Conservation (phyloP, 2,113 vertebrate species). For the Actenoides hombroni region DNA sequence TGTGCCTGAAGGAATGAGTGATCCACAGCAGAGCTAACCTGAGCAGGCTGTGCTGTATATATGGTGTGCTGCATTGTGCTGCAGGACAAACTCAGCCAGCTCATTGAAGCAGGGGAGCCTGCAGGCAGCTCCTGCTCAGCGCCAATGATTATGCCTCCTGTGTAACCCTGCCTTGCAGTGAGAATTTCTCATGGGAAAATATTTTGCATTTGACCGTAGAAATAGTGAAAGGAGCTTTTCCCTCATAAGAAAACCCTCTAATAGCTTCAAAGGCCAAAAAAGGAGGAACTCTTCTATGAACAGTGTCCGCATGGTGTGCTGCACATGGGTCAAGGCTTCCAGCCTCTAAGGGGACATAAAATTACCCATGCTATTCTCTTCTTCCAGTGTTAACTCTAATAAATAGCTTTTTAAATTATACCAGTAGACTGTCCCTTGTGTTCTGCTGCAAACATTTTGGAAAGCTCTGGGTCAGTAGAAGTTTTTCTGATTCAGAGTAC, state of each 20-base stretch:
- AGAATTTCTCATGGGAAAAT: neutral
- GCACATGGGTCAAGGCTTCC: rapidly evolving
- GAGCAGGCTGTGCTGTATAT: neutral
- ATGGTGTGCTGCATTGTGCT: rapidly evolving
- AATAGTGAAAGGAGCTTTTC: neutral
- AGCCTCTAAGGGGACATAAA: neutral
- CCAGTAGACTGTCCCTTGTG: neutral
- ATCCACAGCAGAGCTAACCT: neutral
- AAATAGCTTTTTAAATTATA: neutral
- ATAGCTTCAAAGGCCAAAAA: neutral
- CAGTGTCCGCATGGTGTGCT: neutral
- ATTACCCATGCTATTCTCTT: neutral
- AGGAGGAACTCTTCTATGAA: neutral
- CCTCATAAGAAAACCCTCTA: neutral
- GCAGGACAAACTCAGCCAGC: neutral
- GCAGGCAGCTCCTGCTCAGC: neutral
- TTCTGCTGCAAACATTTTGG: neutral
- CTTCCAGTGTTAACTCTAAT: neutral
- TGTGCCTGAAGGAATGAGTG: neutral
- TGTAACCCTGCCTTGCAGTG: neutral
- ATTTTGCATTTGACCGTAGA: neutral
- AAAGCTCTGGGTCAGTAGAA: neutral
- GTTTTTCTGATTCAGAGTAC: neutral
- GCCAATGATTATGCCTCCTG: neutral
- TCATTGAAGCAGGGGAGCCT: neutral